Evolutionary conservation across 2,888 invertebrate species (phyloP), one percentile per base, ranked within the genome.

Genomic region (Resseliella maxima): DNA sequence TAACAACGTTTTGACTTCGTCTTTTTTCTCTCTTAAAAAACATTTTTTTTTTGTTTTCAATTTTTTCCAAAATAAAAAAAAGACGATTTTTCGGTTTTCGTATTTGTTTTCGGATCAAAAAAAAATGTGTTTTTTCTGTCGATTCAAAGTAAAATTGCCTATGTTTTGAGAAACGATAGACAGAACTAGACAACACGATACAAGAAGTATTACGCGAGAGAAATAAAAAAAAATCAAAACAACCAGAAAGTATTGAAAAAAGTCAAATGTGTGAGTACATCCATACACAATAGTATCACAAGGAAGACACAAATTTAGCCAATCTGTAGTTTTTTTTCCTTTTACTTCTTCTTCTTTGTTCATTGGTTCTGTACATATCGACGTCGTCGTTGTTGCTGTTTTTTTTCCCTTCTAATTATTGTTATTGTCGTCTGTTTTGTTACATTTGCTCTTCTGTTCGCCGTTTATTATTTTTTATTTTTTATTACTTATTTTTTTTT

Each of bases 361-460:
- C n/a, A n/a, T n/a, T n/a, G n/a, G n/a, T n/a, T n/a, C n/a, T n/a
- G 21, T 50, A 18, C 50, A 18, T 50, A 50, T 8, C 59, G 59
- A 27, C 5, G 59, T 24, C 21, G 50, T 21, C 2, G 10, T 50
- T 50, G 50, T 50, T 50, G 50, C 15, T 50, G 21, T 21, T 8
- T 27, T 1, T 81, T 36, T 81, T 35, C 18, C 18, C 72, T 72
- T 72, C 72, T 83, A 38, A 38, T 83, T 83, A 38, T 83, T 83
- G 83, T 83, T 36, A 38, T 83, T 83, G 83, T 83, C 83, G 83
- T 83, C 38, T 38, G 83, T 83, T 83, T 83, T 83, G 38, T 83
- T 83, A 83, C 38, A 83, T 83, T 83, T 38, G 83, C 38, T 83
- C 83, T 72, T 72, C 83, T 36, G 38, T 38, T 38, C 38, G 83